Base-by-base conservation (phyloP, 2,888 invertebrate genomes). In the Aleiodes alternator region DNA sequence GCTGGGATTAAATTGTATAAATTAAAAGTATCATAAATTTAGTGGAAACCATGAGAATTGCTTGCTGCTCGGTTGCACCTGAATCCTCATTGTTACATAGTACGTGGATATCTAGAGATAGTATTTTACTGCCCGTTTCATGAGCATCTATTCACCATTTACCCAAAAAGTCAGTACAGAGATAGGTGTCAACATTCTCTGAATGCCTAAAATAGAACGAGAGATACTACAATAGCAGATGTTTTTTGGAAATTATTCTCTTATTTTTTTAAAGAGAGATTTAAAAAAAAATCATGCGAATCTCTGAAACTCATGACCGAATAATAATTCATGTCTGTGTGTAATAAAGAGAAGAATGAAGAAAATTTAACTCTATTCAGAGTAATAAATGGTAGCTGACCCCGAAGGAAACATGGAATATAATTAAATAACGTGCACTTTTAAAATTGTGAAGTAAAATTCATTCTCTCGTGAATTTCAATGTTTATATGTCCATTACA, bases 71-170 rank as follows among this genome's bases (percentile, higher is more conserved):
- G 23, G n/a, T 4, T 53, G 38, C 53, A 53, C 53, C 53, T 29
- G 31, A 57, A 57, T 31, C 8, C 29, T 12, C 57, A 57, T 31
- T 57, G 57, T 57, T 31, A 57, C 29, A 29, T 9, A 57, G 29
- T 57, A 57, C n/a, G 4, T 23, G 59, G 23, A 34, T 31, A 31
- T 55, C 55, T 16, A 55, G 55, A 23, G 8, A 16, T 8, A 55
- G 14, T 53, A 85, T 87, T 85, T 87, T 85, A 83, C 80, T 85
- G 81, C 81, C 84, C 78, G 82, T 75, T 80, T 80, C 79, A 81
- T 84, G 82, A 83, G 76, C 85, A 82, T 75, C 8, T 23, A 31
- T 50, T 38, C 38, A 38, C 5, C 38, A 8, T 38, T 38, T 38
- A 38, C 38, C 38, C 5, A 38, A 38, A 38, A 38, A 38, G 1